Base-by-base conservation (phyloP, 2,113 vertebrate species). In the Spheniscus mendiculus region DNA sequence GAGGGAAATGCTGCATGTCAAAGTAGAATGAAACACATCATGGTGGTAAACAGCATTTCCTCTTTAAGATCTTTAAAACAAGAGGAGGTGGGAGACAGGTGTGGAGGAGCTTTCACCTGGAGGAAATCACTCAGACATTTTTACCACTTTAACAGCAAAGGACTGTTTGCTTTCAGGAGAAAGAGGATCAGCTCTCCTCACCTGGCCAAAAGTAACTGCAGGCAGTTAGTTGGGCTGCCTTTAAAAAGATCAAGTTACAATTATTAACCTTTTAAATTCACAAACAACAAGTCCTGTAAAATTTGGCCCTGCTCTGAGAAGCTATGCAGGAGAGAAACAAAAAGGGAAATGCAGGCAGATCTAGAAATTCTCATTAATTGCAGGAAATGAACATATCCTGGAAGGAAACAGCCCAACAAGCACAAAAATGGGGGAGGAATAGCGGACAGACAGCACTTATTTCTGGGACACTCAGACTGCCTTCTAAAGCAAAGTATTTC, bases 91-190 rank as follows among this genome's bases (percentile, higher is more conserved):
- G 34, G 27, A 56, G 52, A 38, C 26, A 55, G 70, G 56, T 52
- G 36, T 38, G 63, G 53, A 49, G 44, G 21, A 72, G 36, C 50
- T 55, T 81, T 88, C 40, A 73, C 56, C 40, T 83, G 9, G 21
- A 91, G 66, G 76, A 89, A 89, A 81, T 77, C 13, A 15, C 77
- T 72, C 34, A 30, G 77, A 71, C 29, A 27, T 69, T 73, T 97
- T 98, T 97, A 97, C 40, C 32, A 34, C 73, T 87, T 87, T 72
- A 59, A 56, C 14, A 76, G 52, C 36, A 62, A 63, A 85, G 69
- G 19, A 30, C 52, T 89, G 44, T 71, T 80, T 91, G 87, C 49
- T 65, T 69, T 71, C 45, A 53, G 71, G 56, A 91, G 62, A 36
- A 78, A 47, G 38, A 52, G 20, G 20, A 91, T 38, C n/a, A 40